Evolutionary conservation across 2,113 vertebrate genomes (phyloP).

Genomic region (Ptilonorhynchus violaceus): DNA sequence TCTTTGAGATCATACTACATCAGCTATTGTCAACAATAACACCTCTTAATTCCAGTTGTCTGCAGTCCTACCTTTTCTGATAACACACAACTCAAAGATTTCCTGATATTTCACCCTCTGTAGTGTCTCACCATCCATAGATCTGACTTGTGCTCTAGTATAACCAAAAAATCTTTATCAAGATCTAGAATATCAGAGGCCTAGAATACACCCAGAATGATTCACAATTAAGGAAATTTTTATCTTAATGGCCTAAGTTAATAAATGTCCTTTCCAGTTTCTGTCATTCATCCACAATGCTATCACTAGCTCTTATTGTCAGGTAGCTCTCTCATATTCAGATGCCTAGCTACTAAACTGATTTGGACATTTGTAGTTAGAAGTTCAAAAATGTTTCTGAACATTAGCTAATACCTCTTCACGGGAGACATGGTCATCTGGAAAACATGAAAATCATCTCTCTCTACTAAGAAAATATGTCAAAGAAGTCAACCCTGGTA

Average conservation of each 20-base stretch:
- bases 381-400: neutral
- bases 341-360: neutral
- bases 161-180: neutral
- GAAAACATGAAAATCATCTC: neutral
- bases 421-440: neutral
- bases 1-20: neutral
- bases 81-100: neutral
- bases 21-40: neutral
- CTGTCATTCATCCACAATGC: neutral
- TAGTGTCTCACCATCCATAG: neutral
- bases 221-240: neutral
- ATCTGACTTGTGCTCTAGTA: neutral
- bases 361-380: neutral
- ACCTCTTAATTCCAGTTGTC: neutral
- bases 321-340: neutral
- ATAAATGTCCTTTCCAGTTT: neutral
- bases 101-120: neutral
- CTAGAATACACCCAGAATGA: neutral
- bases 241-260: neutral
- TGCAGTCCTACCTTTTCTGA: neutral
- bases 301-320: neutral
- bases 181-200: neutral
- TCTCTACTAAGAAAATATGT: neutral
- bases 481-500: neutral
- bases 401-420: neutral